Conservation (phyloP, 2,113 vertebrate species). For the Manacus vitellinus region DNA sequence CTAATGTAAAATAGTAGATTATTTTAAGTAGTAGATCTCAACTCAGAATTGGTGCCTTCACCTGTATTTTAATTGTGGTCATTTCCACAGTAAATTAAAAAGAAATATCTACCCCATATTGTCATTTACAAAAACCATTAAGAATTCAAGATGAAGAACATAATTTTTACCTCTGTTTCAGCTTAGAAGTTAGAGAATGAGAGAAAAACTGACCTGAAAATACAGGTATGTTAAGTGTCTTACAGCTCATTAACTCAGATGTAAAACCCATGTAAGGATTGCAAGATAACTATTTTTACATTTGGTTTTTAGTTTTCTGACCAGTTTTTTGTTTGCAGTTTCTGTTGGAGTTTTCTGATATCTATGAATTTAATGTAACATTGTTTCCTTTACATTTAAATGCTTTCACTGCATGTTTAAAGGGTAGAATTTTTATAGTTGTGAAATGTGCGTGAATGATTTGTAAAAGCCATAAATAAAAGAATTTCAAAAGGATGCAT, state of each 20-base stretch:
- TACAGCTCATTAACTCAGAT: not conserved
- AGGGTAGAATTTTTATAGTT: not conserved
- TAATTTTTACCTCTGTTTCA: not conserved
- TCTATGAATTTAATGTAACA: not conserved
- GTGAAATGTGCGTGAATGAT: not conserved
- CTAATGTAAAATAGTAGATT: not conserved
- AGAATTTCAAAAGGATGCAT: not conserved
- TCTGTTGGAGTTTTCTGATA: not conserved
- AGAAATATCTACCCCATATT: not conserved
- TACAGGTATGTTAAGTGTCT: not conserved
- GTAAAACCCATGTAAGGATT: not conserved
- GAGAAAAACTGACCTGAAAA: not conserved
- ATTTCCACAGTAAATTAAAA: not conserved
- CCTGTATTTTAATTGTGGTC: not conserved
- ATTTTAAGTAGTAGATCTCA: not conserved
- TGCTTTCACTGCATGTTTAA: not conserved
- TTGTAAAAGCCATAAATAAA: not conserved
- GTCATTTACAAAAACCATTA: not conserved
- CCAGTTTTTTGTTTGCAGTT: not conserved
- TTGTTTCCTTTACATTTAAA: not conserved
- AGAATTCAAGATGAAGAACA: not conserved
- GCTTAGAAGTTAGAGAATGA: not conserved
- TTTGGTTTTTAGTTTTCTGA: not conserved
- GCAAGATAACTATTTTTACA: not conserved
- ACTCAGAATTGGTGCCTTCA: not conserved